phyloP scores from a whole-genome alignment of 2,888 invertebrate species.

The Stenichneumon culpator region DNA sequence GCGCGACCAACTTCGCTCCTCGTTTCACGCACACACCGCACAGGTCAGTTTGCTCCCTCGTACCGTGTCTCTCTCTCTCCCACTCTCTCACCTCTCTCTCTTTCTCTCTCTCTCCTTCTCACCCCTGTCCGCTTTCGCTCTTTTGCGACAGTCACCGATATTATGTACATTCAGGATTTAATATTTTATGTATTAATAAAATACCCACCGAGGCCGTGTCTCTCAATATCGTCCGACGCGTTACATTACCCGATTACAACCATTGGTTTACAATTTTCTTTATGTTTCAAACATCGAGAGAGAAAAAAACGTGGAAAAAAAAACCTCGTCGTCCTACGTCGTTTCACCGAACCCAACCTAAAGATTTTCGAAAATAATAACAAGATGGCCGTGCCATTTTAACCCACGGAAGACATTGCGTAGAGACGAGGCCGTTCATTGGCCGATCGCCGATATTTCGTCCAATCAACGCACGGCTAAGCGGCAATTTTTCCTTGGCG shows the following conservation, averaged over 20 bases:
- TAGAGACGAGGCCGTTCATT: conserved; percentile 76
- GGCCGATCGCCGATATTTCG: conserved; percentile 68
- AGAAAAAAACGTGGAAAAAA: conserved; percentile 31
- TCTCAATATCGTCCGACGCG: conserved; percentile 67
- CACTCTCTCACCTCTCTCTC: conserved; percentile 58
- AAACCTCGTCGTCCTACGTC: conserved; percentile 39
- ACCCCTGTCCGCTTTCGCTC: conserved; percentile 64
- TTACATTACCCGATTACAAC: too few relatives aligned
- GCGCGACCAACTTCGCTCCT: conserved; percentile 82
- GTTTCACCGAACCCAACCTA: conserved; percentile 68
- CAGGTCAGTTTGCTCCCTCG: conserved; percentile 70
- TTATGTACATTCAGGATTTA: conserved; percentile 55
- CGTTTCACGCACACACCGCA: conserved; percentile 78
- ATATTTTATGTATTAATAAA: conserved; percentile 31
- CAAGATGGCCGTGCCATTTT: conserved; percentile 82
- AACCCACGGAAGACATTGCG: conserved; percentile 78
- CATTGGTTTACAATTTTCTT: conserved; percentile 64
- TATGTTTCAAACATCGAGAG: neutral
- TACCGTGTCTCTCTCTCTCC: conserved; percentile 66
- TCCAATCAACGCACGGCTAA: conserved; percentile 72
- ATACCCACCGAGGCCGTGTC: conserved; percentile 82
- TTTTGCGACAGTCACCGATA: conserved; percentile 72
- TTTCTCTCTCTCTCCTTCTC: conserved; percentile 58
- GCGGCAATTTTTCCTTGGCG: conserved; percentile 72
- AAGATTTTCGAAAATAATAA: conserved; percentile 85